Conservation (phyloP, 2,888 invertebrate genomes). For the Octonoba sinensis region DNA sequence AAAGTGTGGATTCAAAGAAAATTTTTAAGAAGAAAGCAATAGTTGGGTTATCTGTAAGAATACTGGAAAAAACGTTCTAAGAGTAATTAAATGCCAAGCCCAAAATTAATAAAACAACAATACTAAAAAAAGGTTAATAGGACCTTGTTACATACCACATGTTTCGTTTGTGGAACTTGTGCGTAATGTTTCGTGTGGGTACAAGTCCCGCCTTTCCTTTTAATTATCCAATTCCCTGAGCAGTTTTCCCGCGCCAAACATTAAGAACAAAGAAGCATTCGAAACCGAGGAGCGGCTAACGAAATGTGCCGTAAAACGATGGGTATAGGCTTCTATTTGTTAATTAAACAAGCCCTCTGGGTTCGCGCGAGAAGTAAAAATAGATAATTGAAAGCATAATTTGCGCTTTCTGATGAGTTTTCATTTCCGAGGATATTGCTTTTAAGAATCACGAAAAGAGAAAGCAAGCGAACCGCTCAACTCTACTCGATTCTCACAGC, state of each 20-base stretch:
- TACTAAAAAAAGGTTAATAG: constrained; percentile 31
- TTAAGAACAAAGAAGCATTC: constrained; percentile 60
- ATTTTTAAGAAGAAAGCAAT: not conserved
- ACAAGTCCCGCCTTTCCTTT: constrained; percentile 45
- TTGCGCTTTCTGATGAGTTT: constrained; percentile 63
- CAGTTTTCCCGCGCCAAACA: constrained; percentile 59
- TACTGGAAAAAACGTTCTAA: constrained; percentile 4
- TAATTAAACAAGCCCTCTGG: constrained; percentile 60
- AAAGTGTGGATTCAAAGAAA: no score
- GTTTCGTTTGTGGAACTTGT: constrained; percentile 53
- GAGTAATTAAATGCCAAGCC: constrained; percentile 48
- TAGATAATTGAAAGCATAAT: constrained; percentile 64
- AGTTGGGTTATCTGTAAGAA: constrained; percentile 38
- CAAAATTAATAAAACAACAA: no score
- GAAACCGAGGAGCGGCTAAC: constrained; percentile 43
- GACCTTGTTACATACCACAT: constrained; percentile 41
- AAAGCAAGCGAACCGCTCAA: constrained; percentile 26
- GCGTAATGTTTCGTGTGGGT: constrained; percentile 61
- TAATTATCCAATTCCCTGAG: constrained; percentile 61
- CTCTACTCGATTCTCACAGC: constrained; percentile 48
- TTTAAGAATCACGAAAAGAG: constrained; percentile 35
- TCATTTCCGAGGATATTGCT: constrained; percentile 60
- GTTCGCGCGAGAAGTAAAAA: constrained; percentile 54
- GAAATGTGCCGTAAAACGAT: constrained; percentile 55
- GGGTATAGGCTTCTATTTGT: constrained; percentile 52